phyloP scores from a whole-genome alignment of 2,113 vertebrate species.

The Zosterops borbonicus region DNA sequence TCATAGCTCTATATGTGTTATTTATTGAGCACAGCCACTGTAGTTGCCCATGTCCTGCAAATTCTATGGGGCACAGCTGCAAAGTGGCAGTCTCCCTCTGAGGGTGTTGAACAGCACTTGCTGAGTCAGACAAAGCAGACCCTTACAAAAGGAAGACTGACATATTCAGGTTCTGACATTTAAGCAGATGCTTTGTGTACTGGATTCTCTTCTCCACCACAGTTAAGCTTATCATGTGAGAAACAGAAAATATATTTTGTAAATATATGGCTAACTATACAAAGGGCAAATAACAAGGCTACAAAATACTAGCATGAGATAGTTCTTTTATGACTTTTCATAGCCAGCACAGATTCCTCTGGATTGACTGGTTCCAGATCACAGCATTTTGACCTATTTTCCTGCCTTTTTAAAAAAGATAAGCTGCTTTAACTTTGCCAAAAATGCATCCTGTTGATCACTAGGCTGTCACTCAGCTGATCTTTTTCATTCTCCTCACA shows the following conservation, averaged over 20 bases:
- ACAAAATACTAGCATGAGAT: neutral
- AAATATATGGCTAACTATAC: neutral
- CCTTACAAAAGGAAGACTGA: neutral
- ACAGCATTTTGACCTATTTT: neutral
- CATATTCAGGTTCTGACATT: neutral
- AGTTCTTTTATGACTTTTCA: neutral
- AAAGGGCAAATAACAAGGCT: neutral
- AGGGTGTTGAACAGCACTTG: neutral
- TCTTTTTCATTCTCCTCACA: neutral
- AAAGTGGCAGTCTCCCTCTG: neutral
- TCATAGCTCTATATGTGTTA: neutral
- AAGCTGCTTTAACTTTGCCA: neutral
- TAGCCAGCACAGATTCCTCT: neutral
- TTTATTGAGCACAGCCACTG: neutral
- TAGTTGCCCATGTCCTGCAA: neutral
- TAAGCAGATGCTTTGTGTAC: neutral
- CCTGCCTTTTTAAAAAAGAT: neutral
- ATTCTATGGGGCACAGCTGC: neutral
- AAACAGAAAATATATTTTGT: neutral
- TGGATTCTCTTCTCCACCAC: neutral
- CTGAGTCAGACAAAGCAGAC: neutral
- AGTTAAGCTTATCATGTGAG: neutral
- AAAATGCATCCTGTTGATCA: neutral
- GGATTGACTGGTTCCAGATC: neutral
- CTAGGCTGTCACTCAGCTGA: neutral